Conservation (phyloP, 2,797 vertebrate species). For the Notoglanidium macrostoma region DNA sequence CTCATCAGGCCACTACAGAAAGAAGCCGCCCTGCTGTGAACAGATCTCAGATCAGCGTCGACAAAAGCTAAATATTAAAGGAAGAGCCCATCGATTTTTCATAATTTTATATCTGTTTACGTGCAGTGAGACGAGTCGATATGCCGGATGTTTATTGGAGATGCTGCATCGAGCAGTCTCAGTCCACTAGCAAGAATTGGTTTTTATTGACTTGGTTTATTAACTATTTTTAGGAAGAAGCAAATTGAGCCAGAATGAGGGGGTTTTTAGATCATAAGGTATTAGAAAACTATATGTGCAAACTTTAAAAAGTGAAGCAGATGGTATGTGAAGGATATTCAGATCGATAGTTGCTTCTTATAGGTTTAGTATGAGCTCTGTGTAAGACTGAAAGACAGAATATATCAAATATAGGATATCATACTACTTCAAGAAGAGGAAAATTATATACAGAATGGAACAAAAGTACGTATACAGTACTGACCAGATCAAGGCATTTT, state of each 20-base stretch:
- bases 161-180: not conserved
- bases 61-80: slow-evolving; percentile 2
- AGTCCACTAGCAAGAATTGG: not conserved
- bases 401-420: not conserved
- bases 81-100: slow-evolving; percentile 21
- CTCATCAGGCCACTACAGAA: slow-evolving; percentile 34
- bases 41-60: slow-evolving; percentile 26
- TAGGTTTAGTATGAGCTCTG: not conserved
- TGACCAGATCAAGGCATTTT: too few species aligned
- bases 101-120: slow-evolving; percentile 26
- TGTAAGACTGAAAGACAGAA: not conserved
- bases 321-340: not conserved
- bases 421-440: not conserved
- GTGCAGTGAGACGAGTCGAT: slow-evolving; percentile 12
- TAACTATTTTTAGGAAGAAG: slow-evolving; percentile 1
- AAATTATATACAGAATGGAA: not conserved
- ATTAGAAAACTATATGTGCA: not conserved
- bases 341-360: not conserved
- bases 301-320: not conserved
- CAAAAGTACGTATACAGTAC: too few species aligned
- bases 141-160: slow-evolving; percentile 6
- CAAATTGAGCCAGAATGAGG: not conserved
- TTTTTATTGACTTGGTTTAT: slow-evolving; percentile 17
- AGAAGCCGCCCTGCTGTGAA: not conserved
- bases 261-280: not conserved